Conservation (phyloP, 1,140 invertebrate species). For the Cephus cinctus region DNA sequence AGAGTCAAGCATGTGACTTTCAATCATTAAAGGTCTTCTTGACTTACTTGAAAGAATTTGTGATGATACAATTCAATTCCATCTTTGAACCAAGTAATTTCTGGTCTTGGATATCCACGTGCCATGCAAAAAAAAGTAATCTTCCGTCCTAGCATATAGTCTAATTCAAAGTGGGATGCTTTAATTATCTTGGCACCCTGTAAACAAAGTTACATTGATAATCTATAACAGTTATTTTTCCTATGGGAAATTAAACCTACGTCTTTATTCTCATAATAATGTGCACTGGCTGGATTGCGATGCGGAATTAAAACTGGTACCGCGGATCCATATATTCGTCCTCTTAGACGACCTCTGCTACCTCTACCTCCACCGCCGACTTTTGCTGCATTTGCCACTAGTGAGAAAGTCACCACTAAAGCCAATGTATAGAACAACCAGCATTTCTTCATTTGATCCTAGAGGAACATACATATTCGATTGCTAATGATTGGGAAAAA, state of each 20-base stretch:
- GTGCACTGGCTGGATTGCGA: constrained; percentile 63
- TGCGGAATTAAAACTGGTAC: constrained; percentile 66
- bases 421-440: constrained; percentile 32
- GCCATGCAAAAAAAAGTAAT: constrained; percentile 89
- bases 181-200: constrained; percentile 89
- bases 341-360: constrained; percentile 46
- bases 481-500: constrained; percentile 4
- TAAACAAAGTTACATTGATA: constrained; percentile 26
- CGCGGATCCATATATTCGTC: constrained; percentile 54
- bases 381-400: constrained; percentile 41
- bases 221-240: no score
- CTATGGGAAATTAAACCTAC: constrained; percentile 55
- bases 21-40: background rate
- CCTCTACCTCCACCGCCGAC: constrained; percentile 46
- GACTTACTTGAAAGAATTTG: constrained; percentile 80
- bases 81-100: constrained; percentile 92
- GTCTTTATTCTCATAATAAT: constrained; percentile 74
- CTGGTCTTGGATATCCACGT: constrained; percentile 77
- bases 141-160: constrained; percentile 90
- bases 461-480: background rate
- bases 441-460: constrained; percentile 42
- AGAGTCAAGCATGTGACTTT: constrained; percentile 4
- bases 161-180: constrained; percentile 88
- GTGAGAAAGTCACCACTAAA: constrained; percentile 33
- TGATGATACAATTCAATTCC: constrained; percentile 86